Evolutionary conservation across 2,888 invertebrate genomes (phyloP).

Genomic region (Petrolisthes cinctipes): DNA sequence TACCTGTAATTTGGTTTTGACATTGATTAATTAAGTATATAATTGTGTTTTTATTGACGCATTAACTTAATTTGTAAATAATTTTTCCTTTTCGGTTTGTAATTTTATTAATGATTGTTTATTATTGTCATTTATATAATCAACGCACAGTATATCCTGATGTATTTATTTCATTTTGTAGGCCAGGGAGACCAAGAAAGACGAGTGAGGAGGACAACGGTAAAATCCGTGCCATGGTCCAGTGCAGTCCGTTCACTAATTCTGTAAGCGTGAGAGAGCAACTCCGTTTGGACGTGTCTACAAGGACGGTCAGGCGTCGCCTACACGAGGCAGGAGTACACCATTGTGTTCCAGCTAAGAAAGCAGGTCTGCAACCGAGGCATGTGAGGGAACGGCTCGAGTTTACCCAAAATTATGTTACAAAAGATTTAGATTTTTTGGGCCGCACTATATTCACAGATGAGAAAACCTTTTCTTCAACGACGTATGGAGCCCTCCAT

Average conservation of each 20-base stretch:
- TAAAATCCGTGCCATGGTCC: neutral
- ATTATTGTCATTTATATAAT: neutral
- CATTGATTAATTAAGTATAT: too few species aligned
- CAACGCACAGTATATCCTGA: neutral
- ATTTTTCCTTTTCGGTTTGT: neutral
- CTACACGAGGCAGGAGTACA: neutral
- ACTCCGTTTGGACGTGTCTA: neutral
- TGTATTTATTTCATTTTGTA: neutral
- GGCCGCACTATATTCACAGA: neutral
- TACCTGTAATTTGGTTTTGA: neutral
- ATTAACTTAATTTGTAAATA: too few species aligned
- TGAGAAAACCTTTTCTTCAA: neutral
- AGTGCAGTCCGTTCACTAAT: constrained; percentile 3
- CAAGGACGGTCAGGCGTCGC: constrained; percentile 14
- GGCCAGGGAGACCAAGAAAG: constrained; percentile 3
- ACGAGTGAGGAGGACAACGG: constrained; percentile 8
- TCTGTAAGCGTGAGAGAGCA: neutral
- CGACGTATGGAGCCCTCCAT: neutral
- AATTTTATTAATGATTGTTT: neutral
- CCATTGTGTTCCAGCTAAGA: neutral
- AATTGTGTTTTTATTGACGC: too few species aligned
- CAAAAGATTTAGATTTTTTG: neutral
- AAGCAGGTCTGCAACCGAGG: neutral
- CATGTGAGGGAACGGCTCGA: neutral
- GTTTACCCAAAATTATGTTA: neutral